phyloP scores from a whole-genome alignment of 2,113 vertebrate species.

The Crotalus horridus region DNA sequence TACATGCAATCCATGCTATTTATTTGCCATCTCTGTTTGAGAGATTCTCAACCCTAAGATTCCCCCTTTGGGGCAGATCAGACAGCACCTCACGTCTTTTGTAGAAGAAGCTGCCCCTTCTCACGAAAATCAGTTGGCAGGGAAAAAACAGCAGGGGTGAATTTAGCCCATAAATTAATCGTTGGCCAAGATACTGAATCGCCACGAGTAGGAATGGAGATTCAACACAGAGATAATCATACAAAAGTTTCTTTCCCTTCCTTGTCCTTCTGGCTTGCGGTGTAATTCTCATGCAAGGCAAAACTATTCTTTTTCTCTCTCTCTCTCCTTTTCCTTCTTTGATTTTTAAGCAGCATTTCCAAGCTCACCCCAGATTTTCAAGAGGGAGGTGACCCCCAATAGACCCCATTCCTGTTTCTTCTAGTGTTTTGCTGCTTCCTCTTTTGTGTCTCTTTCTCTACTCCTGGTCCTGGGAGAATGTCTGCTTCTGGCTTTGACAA shows the following conservation, averaged over 20 bases:
- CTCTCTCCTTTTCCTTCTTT: not conserved
- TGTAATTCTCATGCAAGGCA: not conserved
- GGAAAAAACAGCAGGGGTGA: no score
- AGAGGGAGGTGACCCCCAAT: no score
- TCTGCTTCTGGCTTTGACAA: not conserved
- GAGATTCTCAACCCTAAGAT: not conserved
- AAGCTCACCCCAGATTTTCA: not conserved
- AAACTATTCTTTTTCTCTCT: no score
- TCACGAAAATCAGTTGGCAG: no score
- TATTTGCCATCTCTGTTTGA: not conserved
- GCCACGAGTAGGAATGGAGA: not conserved
- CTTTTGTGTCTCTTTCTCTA: not conserved
- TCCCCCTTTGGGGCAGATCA: not conserved
- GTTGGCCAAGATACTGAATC: no score
- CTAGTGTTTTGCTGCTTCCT: not conserved
- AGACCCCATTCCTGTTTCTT: not conserved
- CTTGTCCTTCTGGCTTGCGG: not conserved
- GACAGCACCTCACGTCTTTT: no score
- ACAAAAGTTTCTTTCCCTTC: not conserved
- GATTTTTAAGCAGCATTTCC: not conserved
- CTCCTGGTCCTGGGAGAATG: not conserved
- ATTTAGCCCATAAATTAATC: no score
- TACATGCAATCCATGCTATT: not conserved
- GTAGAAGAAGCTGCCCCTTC: no score
- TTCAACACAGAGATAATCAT: not conserved